Evolutionary conservation across 2,113 vertebrate genomes (phyloP).

Genomic region (Cygnus atratus): DNA sequence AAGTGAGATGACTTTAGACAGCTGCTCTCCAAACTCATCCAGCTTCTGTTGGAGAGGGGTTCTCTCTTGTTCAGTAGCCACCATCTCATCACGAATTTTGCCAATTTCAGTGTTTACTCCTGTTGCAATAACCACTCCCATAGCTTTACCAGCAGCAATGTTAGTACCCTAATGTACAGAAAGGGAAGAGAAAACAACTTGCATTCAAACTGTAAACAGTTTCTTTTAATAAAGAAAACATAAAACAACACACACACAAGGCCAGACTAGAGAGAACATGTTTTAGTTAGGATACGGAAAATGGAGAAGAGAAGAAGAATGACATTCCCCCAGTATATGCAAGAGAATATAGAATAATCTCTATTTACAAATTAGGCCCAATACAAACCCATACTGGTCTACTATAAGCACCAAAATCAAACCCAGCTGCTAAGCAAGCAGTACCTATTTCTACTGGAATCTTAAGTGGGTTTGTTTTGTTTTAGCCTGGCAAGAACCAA

Average conservation of each 20-base stretch:
- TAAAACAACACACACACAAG: not conserved
- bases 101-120: constrained; percentile 96
- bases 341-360: not conserved
- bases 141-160: constrained; percentile 93
- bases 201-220: no score
- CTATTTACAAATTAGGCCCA: not conserved
- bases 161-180: constrained; percentile 87
- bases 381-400: not conserved
- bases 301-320: not conserved
- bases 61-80: constrained; percentile 92
- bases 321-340: not conserved
- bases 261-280: not conserved
- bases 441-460: not conserved
- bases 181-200: not conserved
- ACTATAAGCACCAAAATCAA: not conserved
- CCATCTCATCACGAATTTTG: constrained; percentile 98
- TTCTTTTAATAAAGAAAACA: not conserved
- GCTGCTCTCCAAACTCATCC: constrained; percentile 96
- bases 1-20: constrained; percentile 97
- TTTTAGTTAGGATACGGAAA: not conserved
- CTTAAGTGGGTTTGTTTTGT: not conserved
- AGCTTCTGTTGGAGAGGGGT: constrained; percentile 96
- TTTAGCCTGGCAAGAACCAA: not conserved
- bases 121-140: constrained; percentile 93
- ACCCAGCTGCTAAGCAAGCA: not conserved